These are phyloP conservation scores for Macropis europaea DNA, from an alignment of 2,888 invertebrate species.

Conservation along the genomic window DNA sequence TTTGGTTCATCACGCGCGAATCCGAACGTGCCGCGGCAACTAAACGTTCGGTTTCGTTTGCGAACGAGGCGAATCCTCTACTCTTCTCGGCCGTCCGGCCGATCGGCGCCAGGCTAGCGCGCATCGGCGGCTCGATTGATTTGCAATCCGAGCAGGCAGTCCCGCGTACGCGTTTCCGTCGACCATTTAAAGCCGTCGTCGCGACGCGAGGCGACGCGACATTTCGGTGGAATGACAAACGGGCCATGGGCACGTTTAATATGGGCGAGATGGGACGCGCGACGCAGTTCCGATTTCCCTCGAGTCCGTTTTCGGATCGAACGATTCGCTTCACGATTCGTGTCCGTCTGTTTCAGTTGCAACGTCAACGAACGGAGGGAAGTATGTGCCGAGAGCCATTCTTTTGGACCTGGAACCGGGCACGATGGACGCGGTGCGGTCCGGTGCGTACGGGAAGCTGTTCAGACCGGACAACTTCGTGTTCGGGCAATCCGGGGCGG, in stretches of 20 bases:
- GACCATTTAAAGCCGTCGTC: conserved; percentile 29
- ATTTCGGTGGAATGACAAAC: conserved; percentile 56
- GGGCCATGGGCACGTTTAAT: conserved; percentile 34
- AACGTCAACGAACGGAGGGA: conserved; percentile 83
- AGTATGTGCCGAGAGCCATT: conserved; percentile 85
- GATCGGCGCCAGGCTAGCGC: neutral
- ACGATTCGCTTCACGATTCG: neutral
- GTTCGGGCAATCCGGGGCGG: conserved; percentile 81
- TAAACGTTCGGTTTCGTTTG: too few species aligned
- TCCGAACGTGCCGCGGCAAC: too few species aligned
- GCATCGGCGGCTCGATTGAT: conserved; percentile 31
- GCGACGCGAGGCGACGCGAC: conserved; percentile 5
- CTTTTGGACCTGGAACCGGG: conserved; percentile 86
- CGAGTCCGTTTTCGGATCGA: neutral
- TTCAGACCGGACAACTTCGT: conserved; percentile 86
- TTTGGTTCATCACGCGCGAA: too few species aligned
- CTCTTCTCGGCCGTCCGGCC: neutral
- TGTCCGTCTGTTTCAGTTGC: conserved; percentile 80
- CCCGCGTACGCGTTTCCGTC: conserved; percentile 62
- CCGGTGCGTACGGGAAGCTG: conserved; percentile 84
- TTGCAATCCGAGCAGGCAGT: conserved; percentile 54
- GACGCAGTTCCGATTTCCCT: too few species aligned
- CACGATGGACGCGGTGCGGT: conserved; percentile 86
- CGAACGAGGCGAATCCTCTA: neutral
- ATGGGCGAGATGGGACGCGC: conserved; percentile 38